Percentiles rank a stretch among this genome's conserved stretches.
Conservation (phyloP, 2,888 invertebrate species). For the Punctoribates punctum region DNA sequence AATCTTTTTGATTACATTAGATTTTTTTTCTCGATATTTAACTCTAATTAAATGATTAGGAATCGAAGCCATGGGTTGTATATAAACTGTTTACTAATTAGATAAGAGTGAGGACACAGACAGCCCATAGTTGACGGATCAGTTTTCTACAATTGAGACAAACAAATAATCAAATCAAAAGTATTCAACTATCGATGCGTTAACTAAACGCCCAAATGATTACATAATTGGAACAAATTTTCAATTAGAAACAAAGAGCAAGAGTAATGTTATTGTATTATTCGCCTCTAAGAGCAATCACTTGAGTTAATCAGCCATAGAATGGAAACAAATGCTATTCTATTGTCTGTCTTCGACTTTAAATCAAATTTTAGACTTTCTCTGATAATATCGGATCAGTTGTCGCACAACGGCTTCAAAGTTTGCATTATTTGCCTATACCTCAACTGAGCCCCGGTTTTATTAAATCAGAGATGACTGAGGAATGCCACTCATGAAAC, state of each 20-base stretch:
- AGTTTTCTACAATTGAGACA: background rate
- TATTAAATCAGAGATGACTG: constrained; percentile 14
- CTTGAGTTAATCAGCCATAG: constrained; percentile 13
- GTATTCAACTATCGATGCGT: background rate
- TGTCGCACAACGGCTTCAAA: background rate
- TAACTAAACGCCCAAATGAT: background rate
- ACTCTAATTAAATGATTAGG: too few species aligned
- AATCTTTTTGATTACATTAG: too few species aligned
- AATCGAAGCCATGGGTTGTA: too few species aligned
- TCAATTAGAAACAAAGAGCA: background rate
- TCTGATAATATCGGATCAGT: too few species aligned
- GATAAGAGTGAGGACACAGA: too few species aligned
- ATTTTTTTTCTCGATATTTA: too few species aligned
- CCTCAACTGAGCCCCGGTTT: background rate
- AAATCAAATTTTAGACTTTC: too few species aligned
- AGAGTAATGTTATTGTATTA: constrained; percentile 33
- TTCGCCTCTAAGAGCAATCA: background rate
- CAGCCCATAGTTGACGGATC: too few species aligned
- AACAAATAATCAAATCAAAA: constrained; percentile 6
- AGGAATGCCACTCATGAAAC: constrained; percentile 2
- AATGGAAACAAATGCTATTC: constrained; percentile 2
- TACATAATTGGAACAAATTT: constrained; percentile 14
- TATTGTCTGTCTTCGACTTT: background rate
- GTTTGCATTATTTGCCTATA: constrained; percentile 10
- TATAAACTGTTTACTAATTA: too few species aligned